Percentiles rank a stretch among this genome's conserved stretches.
Conservation (phyloP, 1,140 invertebrate genomes). For the Drosophila tani region DNA sequence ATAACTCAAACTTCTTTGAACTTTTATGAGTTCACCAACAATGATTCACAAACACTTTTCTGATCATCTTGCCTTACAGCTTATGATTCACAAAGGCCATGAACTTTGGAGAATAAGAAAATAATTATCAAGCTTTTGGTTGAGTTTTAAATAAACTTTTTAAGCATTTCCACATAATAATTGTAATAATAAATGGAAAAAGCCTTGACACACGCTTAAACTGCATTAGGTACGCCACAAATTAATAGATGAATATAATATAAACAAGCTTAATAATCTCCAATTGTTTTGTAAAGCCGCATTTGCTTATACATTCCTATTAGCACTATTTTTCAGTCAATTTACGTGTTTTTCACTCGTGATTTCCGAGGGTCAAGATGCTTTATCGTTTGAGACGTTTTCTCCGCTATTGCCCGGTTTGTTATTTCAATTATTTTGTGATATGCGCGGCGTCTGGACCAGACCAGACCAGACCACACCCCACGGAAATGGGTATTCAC, state of each 20-base stretch:
- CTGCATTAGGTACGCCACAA: neutral
- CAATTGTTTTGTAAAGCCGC: neutral
- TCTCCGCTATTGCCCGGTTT: neutral
- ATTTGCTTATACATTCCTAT: constrained; percentile 10
- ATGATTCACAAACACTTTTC: neutral
- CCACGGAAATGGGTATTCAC: constrained; percentile 56
- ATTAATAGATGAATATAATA: neutral
- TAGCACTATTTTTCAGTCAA: neutral
- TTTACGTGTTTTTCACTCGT: constrained; percentile 3
- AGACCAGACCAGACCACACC: constrained; percentile 76
- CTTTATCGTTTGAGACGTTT: constrained; percentile 18
- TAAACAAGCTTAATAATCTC: neutral
- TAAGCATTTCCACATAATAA: neutral
- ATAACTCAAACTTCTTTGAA: neutral
- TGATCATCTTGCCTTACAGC: neutral
- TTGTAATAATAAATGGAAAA: neutral
- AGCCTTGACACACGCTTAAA: neutral
- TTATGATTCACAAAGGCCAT: constrained; percentile 4
- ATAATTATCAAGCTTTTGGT: neutral
- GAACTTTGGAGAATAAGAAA: neutral
- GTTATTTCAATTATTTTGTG: constrained; percentile 22
- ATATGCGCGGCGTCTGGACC: constrained; percentile 19
- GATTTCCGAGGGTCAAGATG: constrained; percentile 8
- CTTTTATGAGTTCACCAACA: neutral
- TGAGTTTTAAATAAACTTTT: too few relatives aligned